Evolutionary conservation across 1,140 invertebrate species (phyloP), one percentile per base, ranked within the genome.

Genomic region (Drusus annulatus): DNA sequence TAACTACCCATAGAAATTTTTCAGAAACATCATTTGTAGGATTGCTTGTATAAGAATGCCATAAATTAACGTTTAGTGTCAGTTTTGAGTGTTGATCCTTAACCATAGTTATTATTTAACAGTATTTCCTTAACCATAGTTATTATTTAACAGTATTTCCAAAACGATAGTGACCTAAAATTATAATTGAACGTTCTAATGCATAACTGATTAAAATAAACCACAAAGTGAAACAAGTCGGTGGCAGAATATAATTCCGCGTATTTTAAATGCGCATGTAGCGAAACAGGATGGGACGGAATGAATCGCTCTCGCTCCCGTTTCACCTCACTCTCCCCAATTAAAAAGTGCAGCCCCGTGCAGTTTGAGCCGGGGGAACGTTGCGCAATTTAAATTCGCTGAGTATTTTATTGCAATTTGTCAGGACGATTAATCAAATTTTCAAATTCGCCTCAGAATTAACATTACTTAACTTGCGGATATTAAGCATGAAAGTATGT

Each of bases 281-380:
- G 63, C 31, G 25, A 28, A 36, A 36, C 23, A 36, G 15, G 63
- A 36, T 31, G 25, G 31, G 17, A 68, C 10, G 13, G 63, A 36
- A 68, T 36, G 63, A 36, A 68, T 36, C 31, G 63, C 36, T 56
- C 52, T 17, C 25, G 36, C 17, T 58, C 52, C 31, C 25, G 17
- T 31, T 58, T 50, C 74, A 76, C 60, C 36, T 58, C 31, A 58
- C 54, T 62, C 74, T 76, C 60, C 74, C 60, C 74, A 76, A 76
- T 76, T 76, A 76, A 76, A 76, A 76, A 76, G 25, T 76, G 74
- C 74, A 62, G 17, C n/a, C 31, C 28, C 15, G 17, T 62, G 74
- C 56, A 76, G 21, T 50, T n/a, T 50, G 56, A 19, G 36, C 21
- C 36, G 15, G 19, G 65, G 68, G 68, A 65, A 31, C 15, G 31